phyloP scores from a whole-genome alignment of 2,888 invertebrate species.

The Cactoblastis cactorum region DNA sequence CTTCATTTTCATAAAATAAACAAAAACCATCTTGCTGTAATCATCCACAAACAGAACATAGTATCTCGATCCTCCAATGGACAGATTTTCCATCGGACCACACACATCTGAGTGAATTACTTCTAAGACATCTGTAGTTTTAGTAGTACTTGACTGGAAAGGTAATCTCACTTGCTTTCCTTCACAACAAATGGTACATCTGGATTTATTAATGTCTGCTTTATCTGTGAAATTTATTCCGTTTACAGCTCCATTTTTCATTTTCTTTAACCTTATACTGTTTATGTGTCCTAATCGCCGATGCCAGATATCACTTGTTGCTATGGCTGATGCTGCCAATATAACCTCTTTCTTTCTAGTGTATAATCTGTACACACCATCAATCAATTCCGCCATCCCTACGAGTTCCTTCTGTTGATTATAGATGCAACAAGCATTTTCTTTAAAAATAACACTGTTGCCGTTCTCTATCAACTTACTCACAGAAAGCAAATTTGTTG shows the following conservation, averaged over 20 bases:
- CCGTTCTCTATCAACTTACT: not conserved
- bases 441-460: not conserved
- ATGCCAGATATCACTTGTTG: conserved; percentile 16
- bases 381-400: not conserved
- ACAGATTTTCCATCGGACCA: conserved; percentile 15
- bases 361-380: not conserved
- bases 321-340: too few relatives aligned
- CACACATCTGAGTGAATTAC: conserved; percentile 14
- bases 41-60: not conserved
- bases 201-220: conserved; percentile 15
- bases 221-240: conserved; percentile 18
- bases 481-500: not conserved
- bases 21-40: not conserved
- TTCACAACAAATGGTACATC: conserved; percentile 23
- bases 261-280: conserved; percentile 18
- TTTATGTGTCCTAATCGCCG: conserved; percentile 22
- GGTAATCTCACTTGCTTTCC: conserved; percentile 24
- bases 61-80: conserved; percentile 12
- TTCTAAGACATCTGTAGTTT: not conserved
- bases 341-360: not conserved
- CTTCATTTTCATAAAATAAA: not conserved
- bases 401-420: not conserved
- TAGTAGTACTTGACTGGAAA: conserved; percentile 14
- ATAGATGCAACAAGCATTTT: not conserved
- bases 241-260: conserved; percentile 21